These are phyloP conservation scores for Agrotis segetum DNA, from an alignment of 2,888 invertebrate species.

Conservation along the genomic window DNA sequence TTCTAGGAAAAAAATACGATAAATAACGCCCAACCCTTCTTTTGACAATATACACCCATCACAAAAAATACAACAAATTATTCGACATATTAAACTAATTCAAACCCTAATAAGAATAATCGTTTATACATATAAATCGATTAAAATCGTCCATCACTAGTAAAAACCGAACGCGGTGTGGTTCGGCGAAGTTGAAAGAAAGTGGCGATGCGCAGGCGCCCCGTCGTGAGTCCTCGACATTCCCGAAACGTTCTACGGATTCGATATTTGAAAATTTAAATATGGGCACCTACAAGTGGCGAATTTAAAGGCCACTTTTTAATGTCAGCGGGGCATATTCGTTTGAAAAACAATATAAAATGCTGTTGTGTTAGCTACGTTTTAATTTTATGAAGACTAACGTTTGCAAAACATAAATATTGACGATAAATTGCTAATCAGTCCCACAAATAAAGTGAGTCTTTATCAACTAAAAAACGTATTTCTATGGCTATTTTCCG, in stretches of 20 bases:
- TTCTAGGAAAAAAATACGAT: slow-evolving; percentile 38
- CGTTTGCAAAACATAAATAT: slow-evolving; percentile 12
- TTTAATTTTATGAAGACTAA: slow-evolving; percentile 16
- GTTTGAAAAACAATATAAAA: slow-evolving; percentile 60
- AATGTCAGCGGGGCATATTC: slow-evolving; percentile 67
- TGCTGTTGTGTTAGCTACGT: slow-evolving; percentile 30
- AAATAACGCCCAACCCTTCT: slow-evolving; percentile 42
- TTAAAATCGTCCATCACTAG: slow-evolving; percentile 70
- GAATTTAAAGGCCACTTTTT: slow-evolving; percentile 68
- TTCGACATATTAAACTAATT: slow-evolving; percentile 53
- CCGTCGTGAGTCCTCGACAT: slow-evolving; percentile 81
- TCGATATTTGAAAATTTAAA: slow-evolving; percentile 72
- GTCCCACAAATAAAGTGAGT: not conserved
- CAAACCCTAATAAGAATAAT: slow-evolving; percentile 63
- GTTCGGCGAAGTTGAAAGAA: slow-evolving; percentile 85
- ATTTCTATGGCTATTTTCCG: not conserved
- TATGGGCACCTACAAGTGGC: slow-evolving; percentile 69
- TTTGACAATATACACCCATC: slow-evolving; percentile 30
- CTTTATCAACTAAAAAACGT: not conserved
- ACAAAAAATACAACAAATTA: slow-evolving; percentile 54
- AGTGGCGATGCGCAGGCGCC: slow-evolving; percentile 80
- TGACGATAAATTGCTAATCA: slow-evolving; percentile 13
- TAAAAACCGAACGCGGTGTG: slow-evolving; percentile 59
- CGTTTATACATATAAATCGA: slow-evolving; percentile 67
- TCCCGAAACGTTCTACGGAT: slow-evolving; percentile 76